Conservation (phyloP, 2,888 invertebrate genomes). For the Muscina levida region DNA sequence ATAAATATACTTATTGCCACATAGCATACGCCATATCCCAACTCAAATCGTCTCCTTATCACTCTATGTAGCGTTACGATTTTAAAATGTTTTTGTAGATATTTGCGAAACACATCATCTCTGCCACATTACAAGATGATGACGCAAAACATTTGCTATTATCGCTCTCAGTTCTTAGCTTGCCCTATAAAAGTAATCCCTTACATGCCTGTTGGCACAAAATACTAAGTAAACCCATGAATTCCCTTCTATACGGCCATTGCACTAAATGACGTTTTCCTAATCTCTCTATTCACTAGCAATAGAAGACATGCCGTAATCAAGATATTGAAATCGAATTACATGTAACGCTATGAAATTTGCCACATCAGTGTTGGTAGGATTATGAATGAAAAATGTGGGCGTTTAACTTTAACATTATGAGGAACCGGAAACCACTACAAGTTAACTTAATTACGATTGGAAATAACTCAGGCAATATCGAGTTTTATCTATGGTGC, state of each 20-base stretch:
- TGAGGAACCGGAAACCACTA: conserved; percentile 48
- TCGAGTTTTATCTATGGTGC: conserved; percentile 29
- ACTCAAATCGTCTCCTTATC: too few species aligned
- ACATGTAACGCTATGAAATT: conserved; percentile 5
- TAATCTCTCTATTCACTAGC: conserved; percentile 3
- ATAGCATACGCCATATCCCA: too few species aligned
- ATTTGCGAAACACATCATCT: neutral
- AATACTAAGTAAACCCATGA: conserved; percentile 7
- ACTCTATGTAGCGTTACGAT: too few species aligned
- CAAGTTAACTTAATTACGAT: conserved; percentile 51
- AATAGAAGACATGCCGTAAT: conserved; percentile 35
- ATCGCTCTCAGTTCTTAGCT: conserved; percentile 3
- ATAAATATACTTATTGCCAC: too few species aligned
- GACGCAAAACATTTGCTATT: conserved; percentile 1
- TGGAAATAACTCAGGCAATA: conserved; percentile 51
- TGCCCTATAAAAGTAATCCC: conserved; percentile 6
- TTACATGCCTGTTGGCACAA: neutral
- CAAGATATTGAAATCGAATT: conserved; percentile 47
- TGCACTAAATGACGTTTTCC: conserved; percentile 11
- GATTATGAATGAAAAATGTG: neutral
- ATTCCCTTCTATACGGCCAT: conserved; percentile 24
- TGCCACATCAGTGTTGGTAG: neutral
- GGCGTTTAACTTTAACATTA: conserved; percentile 9
- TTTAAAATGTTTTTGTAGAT: conserved; percentile 14
- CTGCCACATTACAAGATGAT: conserved; percentile 1